phyloP scores from a whole-genome alignment of 2,888 invertebrate genomes.

The Phrixothrix hirtus region DNA sequence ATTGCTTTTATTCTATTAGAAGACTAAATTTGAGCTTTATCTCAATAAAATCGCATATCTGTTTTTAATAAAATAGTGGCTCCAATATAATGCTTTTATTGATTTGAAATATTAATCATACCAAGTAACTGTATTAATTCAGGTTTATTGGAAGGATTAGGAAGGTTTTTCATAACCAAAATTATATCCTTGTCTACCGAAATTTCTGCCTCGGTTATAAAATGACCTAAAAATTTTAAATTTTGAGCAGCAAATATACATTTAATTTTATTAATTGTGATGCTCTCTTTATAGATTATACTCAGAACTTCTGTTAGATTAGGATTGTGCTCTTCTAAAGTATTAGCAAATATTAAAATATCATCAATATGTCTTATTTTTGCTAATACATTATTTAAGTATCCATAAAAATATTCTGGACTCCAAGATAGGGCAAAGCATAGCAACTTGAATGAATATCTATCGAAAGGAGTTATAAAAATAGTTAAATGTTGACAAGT shows the following conservation, averaged over 20 bases:
- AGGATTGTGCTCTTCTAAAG: conserved; percentile 33
- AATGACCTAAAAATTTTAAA: conserved; percentile 41
- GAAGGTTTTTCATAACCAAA: conserved; percentile 32
- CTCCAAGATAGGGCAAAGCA: background rate
- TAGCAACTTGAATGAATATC: conserved; percentile 1
- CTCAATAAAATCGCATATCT: too few species aligned
- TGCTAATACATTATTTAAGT: conserved; percentile 16
- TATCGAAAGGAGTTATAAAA: conserved; percentile 4
- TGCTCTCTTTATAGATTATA: conserved; percentile 32
- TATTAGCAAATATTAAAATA: conserved; percentile 21
- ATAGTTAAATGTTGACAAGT: too few species aligned
- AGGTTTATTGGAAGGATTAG: conserved; percentile 33
- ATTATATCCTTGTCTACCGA: conserved; percentile 30
- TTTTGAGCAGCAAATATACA: conserved; percentile 36
- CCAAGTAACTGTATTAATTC: conserved; percentile 26
- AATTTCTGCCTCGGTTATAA: conserved; percentile 34
- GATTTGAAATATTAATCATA: too few species aligned
- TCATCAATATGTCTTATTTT: conserved; percentile 29
- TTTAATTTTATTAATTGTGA: conserved; percentile 41
- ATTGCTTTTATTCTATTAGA: too few species aligned
- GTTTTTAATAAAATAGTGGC: too few species aligned
- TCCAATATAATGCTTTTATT: too few species aligned
- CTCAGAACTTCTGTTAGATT: conserved; percentile 34
- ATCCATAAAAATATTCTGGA: background rate
- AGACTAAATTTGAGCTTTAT: too few species aligned